Percentiles rank a stretch among this genome's conserved stretches.
Conservation (phyloP, 2,113 vertebrate genomes). For the Hymenochirus boettgeri region DNA sequence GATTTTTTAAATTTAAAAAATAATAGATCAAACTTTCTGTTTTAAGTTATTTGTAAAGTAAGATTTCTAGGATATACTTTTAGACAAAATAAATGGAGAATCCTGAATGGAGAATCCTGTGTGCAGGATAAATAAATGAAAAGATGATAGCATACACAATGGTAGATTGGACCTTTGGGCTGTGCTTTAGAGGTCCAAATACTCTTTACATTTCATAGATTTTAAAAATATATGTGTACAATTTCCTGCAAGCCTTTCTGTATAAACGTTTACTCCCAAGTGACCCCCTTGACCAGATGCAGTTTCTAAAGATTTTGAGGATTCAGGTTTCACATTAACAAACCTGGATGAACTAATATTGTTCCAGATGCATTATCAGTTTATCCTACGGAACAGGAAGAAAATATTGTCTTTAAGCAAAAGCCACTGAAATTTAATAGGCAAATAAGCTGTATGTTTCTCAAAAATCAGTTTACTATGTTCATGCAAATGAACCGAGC, state of each 20-base stretch:
- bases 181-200: constrained; percentile 45
- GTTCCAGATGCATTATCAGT: constrained; percentile 61
- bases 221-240: constrained; percentile 52
- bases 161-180: constrained; percentile 47
- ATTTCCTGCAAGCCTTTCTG: constrained; percentile 37
- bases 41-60: too few species aligned
- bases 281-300: constrained; percentile 47
- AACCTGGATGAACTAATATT: constrained; percentile 60
- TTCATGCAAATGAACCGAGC: too few species aligned
- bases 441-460: too few species aligned
- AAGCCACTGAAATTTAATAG: constrained; percentile 21
- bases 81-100: too few species aligned
- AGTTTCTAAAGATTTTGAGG: constrained; percentile 49
- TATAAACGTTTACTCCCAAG: constrained; percentile 19
- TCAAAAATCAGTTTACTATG: too few species aligned
- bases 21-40: too few species aligned
- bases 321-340: constrained; percentile 62
- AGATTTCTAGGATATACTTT: too few species aligned
- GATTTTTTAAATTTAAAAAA: too few species aligned
- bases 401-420: constrained; percentile 45
- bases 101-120: too few species aligned
- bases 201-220: constrained; percentile 49
- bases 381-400: constrained; percentile 55
- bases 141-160: too few species aligned
- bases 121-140: too few species aligned